Base-by-base conservation (phyloP, 2,113 vertebrate genomes). In the Erpornis zantholeuca region DNA sequence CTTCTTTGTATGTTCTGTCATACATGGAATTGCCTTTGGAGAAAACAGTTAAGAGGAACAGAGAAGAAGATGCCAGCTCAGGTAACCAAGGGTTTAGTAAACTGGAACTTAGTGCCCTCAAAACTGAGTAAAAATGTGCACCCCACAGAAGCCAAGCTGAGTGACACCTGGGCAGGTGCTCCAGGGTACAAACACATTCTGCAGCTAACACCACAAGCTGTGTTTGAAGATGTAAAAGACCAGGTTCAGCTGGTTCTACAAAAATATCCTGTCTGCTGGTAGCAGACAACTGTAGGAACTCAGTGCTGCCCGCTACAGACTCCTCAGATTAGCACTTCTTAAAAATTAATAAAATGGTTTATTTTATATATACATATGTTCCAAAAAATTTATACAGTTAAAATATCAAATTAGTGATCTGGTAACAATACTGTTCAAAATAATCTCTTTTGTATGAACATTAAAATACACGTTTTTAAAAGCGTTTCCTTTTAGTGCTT, bases 351-450 rank as follows among this genome's bases (percentile, higher is more conserved):
- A 99, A 99, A 99, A 99, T 96, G 97, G 98, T 99, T 98, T 98
- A 98, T 98, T 99, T 98, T 92, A 95, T 97, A 98, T 98, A 98
- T 98, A 98, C 98, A 97, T 97, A 98, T 98, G 98, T 97, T 98
- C 98, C 97, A 99, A 99, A 99, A 95, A 97, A 97, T 98, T 98
- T 98, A 98, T 98, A 98, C 97, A 98, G 98, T 97, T 98, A 97
- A 99, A 99, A 99, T 99, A 99, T 97, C 97, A 98, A 98, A 98
- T 98, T 98, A 97, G 97, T 98, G 98, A 98, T 99, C 98, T 98
- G 98, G 98, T 98, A 99, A 98, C 98, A 99, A 99, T 98, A 98
- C 97, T 97, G 98, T 98, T 98, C 98, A 99, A 99, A 99, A 99
- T 99, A 99, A 98, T 99, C 97, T 98, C 97, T 98, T 98, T 98